phyloP scores from a whole-genome alignment of 1,140 invertebrate species.

The Notospermus geniculatus region DNA sequence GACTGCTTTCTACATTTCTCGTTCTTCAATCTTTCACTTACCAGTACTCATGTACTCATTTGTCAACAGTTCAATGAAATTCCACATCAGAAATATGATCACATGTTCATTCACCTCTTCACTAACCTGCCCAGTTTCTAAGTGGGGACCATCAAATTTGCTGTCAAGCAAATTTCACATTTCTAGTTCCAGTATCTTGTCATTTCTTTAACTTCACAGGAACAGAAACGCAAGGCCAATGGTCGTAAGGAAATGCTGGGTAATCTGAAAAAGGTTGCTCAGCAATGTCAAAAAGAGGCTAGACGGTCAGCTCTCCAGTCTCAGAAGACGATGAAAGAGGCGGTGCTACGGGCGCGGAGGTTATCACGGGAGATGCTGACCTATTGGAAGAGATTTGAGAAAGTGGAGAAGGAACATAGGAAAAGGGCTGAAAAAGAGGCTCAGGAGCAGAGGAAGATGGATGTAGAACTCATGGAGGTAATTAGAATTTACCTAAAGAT shows the following conservation, averaged over 20 bases:
- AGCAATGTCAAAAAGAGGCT: slow-evolving; percentile 80
- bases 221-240: slow-evolving; percentile 79
- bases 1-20: too few relatives aligned
- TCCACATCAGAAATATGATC: too few relatives aligned
- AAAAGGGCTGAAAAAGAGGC: slow-evolving; percentile 85
- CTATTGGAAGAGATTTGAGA: slow-evolving; percentile 89
- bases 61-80: too few relatives aligned
- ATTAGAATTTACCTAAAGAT: too few relatives aligned
- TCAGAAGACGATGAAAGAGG: slow-evolving; percentile 86
- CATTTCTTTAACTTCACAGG: slow-evolving; percentile 46
- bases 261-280: slow-evolving; percentile 75
- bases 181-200: too few relatives aligned
- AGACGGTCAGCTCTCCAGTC: slow-evolving; percentile 78
- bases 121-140: too few relatives aligned
- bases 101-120: too few relatives aligned
- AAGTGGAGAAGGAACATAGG: slow-evolving; percentile 85
- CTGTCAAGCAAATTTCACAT: too few relatives aligned
- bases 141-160: too few relatives aligned
- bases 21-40: too few relatives aligned
- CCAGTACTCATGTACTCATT: too few relatives aligned
- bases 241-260: slow-evolving; percentile 86
- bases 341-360: slow-evolving; percentile 78
- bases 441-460: slow-evolving; percentile 86
- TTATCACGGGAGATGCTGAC: slow-evolving; percentile 86
- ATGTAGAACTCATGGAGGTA: slow-evolving; percentile 87